Percentiles rank a stretch among this genome's conserved stretches.
Conservation (phyloP, 2,113 vertebrate species). For the Lepidiolamprologus cunningtoni region DNA sequence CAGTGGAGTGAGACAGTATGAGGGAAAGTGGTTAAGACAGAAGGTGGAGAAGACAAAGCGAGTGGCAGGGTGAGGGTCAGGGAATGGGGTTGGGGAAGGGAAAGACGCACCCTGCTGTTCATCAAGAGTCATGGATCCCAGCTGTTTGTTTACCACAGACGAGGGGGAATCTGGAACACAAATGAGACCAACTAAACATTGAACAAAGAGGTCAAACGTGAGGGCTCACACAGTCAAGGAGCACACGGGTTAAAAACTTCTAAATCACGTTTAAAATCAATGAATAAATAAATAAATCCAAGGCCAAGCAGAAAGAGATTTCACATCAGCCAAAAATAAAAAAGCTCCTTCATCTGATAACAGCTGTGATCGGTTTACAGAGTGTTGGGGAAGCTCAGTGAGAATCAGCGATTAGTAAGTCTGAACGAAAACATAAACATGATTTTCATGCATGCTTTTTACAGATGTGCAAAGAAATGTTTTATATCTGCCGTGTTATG, state of each 20-base stretch:
- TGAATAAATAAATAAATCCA: background rate
- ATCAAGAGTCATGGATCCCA: slow-evolving; percentile 98
- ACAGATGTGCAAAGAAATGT: background rate
- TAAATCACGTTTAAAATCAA: background rate
- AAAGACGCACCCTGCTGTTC: slow-evolving; percentile 92
- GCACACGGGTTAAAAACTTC: slow-evolving; percentile 5
- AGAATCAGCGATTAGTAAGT: background rate
- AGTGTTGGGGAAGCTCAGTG: background rate
- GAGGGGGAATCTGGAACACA: slow-evolving; percentile 99
- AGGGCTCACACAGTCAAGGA: slow-evolving; percentile 14
- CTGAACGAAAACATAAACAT: background rate
- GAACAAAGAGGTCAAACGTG: slow-evolving; percentile 38
- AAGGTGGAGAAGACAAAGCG: background rate
- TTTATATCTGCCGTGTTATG: background rate
- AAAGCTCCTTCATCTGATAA: background rate
- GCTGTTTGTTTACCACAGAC: slow-evolving; percentile 98
- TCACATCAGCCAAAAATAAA: background rate
- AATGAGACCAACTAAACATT: slow-evolving; percentile 84
- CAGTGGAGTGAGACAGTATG: background rate
- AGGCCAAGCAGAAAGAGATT: slow-evolving; percentile 10
- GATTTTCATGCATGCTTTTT: background rate
- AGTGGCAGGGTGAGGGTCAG: slow-evolving; percentile 34
- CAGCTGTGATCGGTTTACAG: background rate
- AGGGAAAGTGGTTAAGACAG: background rate
- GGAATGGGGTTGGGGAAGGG: slow-evolving; percentile 47